phyloP scores from a whole-genome alignment of 2,888 invertebrate species.

The Icerya purchasi region DNA sequence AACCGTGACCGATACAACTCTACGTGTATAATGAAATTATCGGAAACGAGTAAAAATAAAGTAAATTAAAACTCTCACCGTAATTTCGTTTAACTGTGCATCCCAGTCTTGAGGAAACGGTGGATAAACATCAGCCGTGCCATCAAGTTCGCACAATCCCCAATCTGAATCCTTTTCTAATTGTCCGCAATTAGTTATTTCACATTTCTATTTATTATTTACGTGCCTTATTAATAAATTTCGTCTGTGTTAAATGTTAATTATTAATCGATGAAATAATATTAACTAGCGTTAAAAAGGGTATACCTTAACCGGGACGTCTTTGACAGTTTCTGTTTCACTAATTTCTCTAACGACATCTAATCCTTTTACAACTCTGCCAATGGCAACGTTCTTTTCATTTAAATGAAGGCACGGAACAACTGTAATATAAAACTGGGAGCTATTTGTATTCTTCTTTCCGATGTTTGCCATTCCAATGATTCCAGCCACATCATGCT shows the following conservation, averaged over 20 bases:
- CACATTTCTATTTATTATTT: constrained; percentile 43
- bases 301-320: constrained; percentile 36
- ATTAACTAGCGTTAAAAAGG: constrained; percentile 4
- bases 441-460: constrained; percentile 61
- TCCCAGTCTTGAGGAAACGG: constrained; percentile 58
- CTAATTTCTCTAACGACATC: constrained; percentile 50
- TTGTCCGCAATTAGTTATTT: constrained; percentile 55
- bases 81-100: background rate
- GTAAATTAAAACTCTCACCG: too few relatives aligned
- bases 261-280: constrained; percentile 18
- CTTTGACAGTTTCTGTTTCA: constrained; percentile 31
- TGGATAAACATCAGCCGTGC: constrained; percentile 45
- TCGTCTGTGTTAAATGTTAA: too few relatives aligned
- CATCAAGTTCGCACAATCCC: constrained; percentile 45
- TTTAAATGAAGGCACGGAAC: constrained; percentile 55
- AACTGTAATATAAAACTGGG: constrained; percentile 81
- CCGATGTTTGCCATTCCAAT: constrained; percentile 66
- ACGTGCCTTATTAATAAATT: too few relatives aligned
- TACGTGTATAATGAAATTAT: too few relatives aligned
- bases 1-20: too few relatives aligned
- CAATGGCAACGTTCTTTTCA: constrained; percentile 61
- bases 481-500: constrained; percentile 39
- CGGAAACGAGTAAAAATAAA: too few relatives aligned
- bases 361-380: constrained; percentile 53
- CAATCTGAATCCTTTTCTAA: constrained; percentile 35